A percentile compares a stretch with the other conserved stretches of the same genome.
Evolutionary conservation across 2,113 vertebrate genomes (phyloP).

Genomic region (Sebastes schlegelii): DNA sequence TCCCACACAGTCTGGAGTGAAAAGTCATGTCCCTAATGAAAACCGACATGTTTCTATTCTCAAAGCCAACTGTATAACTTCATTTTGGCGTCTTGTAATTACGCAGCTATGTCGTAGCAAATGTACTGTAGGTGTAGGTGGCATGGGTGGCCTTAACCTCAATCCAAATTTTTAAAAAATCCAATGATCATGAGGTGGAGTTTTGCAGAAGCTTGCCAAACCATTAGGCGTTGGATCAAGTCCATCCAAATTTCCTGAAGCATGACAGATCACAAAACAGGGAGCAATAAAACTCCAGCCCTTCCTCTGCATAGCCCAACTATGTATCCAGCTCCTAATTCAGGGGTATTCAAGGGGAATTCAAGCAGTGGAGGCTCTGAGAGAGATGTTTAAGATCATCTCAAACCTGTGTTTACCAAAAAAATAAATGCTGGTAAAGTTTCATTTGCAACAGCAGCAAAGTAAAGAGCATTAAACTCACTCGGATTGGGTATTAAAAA

Average conservation of each 20-base stretch:
- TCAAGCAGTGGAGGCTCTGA: conserved; percentile 10
- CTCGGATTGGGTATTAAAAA: conserved; percentile 27
- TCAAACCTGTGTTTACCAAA: conserved; percentile 6
- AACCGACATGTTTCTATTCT: conserved; percentile 41
- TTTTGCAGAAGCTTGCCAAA: conserved; percentile 44
- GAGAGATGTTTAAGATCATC: conserved; percentile 14
- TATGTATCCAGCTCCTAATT: conserved; percentile 39
- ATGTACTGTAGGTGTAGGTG: conserved; percentile 20
- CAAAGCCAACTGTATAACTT: conserved; percentile 16
- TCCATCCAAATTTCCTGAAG: conserved; percentile 63
- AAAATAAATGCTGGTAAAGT: conserved; percentile 23
- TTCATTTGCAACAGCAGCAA: conserved; percentile 14
- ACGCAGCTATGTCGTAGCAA: conserved; percentile 27
- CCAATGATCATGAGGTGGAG: conserved; percentile 49
- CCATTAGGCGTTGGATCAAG: conserved; percentile 51
- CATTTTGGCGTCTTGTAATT: conserved; percentile 35
- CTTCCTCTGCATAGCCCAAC: not conserved
- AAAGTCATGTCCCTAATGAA: conserved; percentile 40
- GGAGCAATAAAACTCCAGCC: conserved; percentile 47
- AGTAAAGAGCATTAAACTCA: conserved; percentile 9
- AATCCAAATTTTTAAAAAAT: conserved; percentile 19
- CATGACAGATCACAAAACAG: conserved; percentile 63
- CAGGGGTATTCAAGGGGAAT: conserved; percentile 3
- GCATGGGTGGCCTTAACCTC: conserved; percentile 21
- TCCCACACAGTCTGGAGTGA: conserved; percentile 28